Evolutionary conservation across 2,797 vertebrate species (phyloP), one percentile per base, ranked within the genome.

Genomic region (Enteromius viviparus): DNA sequence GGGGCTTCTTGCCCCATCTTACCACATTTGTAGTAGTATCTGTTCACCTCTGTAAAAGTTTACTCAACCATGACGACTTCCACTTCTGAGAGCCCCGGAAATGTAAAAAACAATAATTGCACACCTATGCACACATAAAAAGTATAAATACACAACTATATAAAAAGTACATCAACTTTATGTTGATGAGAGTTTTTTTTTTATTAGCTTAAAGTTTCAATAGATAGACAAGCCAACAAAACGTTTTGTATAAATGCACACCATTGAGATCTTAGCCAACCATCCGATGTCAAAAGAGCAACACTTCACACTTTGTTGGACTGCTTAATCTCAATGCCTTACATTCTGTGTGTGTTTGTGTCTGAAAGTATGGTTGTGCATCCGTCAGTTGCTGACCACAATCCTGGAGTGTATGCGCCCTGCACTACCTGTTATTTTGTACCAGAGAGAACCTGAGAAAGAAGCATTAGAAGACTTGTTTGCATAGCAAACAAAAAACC

Each of bases 351-450:
- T 17, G 14, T 64, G 14, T 70, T 40, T 80, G 37, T 32, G 11
- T 71, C 17, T 47, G 42, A 7, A 8, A 60, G 58, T 10, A 15
- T 81, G 58, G 6, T 23, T 26, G 40, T 65, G 58, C 58, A 81
- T 74, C 58, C 74, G 58, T 74, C 70, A 15, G 60, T 72, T 78
- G 74, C 29, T 77, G 72, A 85, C 78, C 78, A 70, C 71, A 85
- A 76, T 23, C 45, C 70, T 47, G 58, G 68, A 21, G 45, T 19
- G 9, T 68, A 45, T 23, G 42, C 45, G 3, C 21, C 40, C 26
- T 53, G 12, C 26, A 0, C 12, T 66, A 76, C 19, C 66, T 71
- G 58, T 37, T 64, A 47, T 49, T 69, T 23, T 21, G 21, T 69
- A 40, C 37, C 6, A 26, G 40, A 70, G 45, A 19, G 42, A 58